Conservation (phyloP, 2,888 invertebrate species). For the Epinotia demarniana region DNA sequence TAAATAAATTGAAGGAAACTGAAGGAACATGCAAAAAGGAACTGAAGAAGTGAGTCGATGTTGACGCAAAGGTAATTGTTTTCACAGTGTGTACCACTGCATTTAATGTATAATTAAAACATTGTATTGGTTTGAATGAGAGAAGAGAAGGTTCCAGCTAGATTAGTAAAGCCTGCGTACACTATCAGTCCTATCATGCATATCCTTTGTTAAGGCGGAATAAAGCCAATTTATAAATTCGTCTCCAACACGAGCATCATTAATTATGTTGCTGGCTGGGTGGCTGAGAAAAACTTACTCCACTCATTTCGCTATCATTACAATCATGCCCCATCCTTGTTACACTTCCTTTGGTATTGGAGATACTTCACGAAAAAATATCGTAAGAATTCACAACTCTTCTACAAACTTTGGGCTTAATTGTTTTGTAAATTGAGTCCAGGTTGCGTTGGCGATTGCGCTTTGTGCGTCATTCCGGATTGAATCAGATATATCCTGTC, state of each 20-base stretch:
- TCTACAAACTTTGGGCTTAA: slow-evolving; percentile 8
- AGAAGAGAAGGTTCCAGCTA: slow-evolving; percentile 35
- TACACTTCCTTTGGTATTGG: slow-evolving; percentile 58
- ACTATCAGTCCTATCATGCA: slow-evolving; percentile 71
- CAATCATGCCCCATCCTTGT: slow-evolving; percentile 75
- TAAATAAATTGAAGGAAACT: neutral
- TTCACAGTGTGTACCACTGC: no score
- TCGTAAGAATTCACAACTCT: slow-evolving; percentile 33
- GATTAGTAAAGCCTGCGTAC: slow-evolving; percentile 63
- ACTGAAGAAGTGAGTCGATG: neutral
- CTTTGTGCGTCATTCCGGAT: slow-evolving; percentile 39
- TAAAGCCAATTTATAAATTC: slow-evolving; percentile 83
- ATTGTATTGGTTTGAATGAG: neutral
- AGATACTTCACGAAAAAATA: slow-evolving; percentile 48
- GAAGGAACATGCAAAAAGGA: neutral
- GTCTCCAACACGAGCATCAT: slow-evolving; percentile 82
- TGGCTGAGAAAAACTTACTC: slow-evolving; percentile 84
- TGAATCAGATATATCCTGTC: slow-evolving; percentile 54
- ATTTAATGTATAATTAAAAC: no score
- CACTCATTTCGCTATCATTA: slow-evolving; percentile 82
- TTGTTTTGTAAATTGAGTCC: slow-evolving; percentile 35
- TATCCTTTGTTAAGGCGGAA: slow-evolving; percentile 79
- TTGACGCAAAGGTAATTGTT: no score
- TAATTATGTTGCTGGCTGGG: slow-evolving; percentile 85
- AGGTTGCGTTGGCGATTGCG: slow-evolving; percentile 36